These are phyloP conservation scores for Pentamera pediparva DNA, from an alignment of 53 echinoderm and acorn worm species.

Conservation along the genomic window DNA sequence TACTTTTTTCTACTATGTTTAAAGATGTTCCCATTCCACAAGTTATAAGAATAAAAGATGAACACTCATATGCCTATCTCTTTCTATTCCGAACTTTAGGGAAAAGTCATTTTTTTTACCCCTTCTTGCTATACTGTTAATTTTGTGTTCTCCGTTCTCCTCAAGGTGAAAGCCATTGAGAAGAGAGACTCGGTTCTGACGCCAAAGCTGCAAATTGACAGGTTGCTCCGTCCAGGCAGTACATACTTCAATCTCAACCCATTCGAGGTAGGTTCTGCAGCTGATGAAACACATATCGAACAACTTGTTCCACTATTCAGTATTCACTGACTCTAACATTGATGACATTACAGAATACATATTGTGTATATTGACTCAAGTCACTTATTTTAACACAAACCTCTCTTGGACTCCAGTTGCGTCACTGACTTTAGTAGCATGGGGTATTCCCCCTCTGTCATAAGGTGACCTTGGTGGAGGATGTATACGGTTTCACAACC, in stretches of 20 bases:
- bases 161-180: constrained; percentile 94
- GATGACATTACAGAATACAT: no score
- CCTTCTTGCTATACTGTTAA: neutral
- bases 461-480: neutral
- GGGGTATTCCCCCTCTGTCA: neutral
- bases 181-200: constrained; percentile 89
- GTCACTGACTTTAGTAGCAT: neutral
- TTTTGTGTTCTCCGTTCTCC: constrained; percentile 3
- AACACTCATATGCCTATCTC: no score
- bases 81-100: neutral
- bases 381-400: no score
- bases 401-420: no score
- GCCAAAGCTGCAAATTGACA: constrained; percentile 88
- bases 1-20: no score
- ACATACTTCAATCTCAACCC: constrained; percentile 98
- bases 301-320: no score
- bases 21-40: no score
- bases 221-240: constrained; percentile 83
- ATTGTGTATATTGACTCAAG: no score
- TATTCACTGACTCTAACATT: no score
- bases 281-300: no score
- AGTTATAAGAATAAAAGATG: no score
- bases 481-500: no score
- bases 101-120: neutral
- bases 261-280: constrained; percentile 72